These are phyloP conservation scores for Nomada flava DNA, from an alignment of 2,888 invertebrate genomes.

Conservation along the genomic window DNA sequence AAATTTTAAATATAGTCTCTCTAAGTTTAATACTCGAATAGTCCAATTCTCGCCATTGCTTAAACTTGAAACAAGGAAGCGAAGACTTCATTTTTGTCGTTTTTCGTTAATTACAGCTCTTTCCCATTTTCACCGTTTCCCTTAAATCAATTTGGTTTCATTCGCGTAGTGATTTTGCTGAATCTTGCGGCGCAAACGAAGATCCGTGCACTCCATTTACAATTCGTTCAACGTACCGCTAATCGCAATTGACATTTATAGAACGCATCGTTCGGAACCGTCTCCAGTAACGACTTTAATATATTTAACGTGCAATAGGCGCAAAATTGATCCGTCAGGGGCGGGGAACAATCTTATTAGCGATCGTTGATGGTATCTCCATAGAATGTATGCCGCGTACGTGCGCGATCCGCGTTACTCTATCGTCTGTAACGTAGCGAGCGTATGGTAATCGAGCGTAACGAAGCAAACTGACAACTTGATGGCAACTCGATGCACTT, in stretches of 20 bases:
- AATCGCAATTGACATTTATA: not conserved
- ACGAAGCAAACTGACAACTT: conserved; percentile 56
- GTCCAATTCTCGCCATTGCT: too few relatives aligned
- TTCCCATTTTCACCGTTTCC: not conserved
- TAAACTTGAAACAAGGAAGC: too few relatives aligned
- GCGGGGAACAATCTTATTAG: conserved; percentile 25
- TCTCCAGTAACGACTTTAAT: conserved; percentile 4
- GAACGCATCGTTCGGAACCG: not conserved
- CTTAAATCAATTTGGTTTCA: too few relatives aligned
- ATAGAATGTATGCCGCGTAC: not conserved
- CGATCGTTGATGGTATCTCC: not conserved
- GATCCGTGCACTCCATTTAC: too few relatives aligned
- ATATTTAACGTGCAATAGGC: conserved; percentile 2
- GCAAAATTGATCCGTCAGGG: conserved; percentile 9
- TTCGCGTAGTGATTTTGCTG: not conserved
- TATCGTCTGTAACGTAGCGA: conserved; percentile 22
- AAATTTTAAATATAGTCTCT: too few relatives aligned
- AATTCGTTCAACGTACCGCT: not conserved
- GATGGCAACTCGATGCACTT: conserved; percentile 60
- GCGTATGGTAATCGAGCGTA: conserved; percentile 60
- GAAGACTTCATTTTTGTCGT: too few relatives aligned
- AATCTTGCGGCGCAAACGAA: not conserved
- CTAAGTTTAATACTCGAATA: too few relatives aligned
- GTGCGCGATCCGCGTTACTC: conserved; percentile 43
- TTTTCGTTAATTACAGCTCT: too few relatives aligned